Percentiles rank a stretch among this genome's conserved stretches.
Evolutionary conservation across 1,140 invertebrate species (phyloP).

Genomic region (Drosophila pallidifrons): DNA sequence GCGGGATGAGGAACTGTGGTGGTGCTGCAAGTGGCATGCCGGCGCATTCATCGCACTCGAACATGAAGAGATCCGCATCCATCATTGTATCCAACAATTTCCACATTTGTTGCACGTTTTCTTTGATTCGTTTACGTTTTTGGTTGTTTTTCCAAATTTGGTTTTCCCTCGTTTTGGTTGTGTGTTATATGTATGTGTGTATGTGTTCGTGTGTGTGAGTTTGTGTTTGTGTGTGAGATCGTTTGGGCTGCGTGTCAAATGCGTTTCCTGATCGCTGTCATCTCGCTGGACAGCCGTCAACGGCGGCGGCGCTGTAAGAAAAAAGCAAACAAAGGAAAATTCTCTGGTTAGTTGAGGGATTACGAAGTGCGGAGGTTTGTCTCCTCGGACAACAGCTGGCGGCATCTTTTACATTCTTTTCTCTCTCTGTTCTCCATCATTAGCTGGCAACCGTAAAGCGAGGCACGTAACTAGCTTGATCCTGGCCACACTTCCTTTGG

Average conservation of each 20-base stretch:
- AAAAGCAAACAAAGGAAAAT: constrained; percentile 20
- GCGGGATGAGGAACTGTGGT: constrained; percentile 87
- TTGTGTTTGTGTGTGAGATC: constrained; percentile 31
- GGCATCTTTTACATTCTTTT: constrained; percentile 11
- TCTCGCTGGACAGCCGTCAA: constrained; percentile 68
- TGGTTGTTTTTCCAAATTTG: constrained; percentile 14
- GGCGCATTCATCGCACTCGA: constrained; percentile 86
- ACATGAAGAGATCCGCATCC: constrained; percentile 75
- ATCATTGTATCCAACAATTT: constrained; percentile 77
- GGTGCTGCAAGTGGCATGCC: constrained; percentile 87
- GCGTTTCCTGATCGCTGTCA: constrained; percentile 71
- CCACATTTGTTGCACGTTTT: constrained; percentile 71
- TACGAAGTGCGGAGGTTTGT: constrained; percentile 24
- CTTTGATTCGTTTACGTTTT: constrained; percentile 7
- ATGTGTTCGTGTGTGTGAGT: constrained; percentile 16
- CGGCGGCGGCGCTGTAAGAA: constrained; percentile 68
- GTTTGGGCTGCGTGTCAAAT: constrained; percentile 68
- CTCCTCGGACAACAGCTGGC: constrained; percentile 34
- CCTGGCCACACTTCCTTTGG: constrained; percentile 54
- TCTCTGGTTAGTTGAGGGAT: constrained; percentile 48
- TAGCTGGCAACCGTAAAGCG: constrained; percentile 59
- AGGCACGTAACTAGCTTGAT: constrained; percentile 70
- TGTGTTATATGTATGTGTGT: constrained; percentile 10
- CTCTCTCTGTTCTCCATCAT: constrained; percentile 24
- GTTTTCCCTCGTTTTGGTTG: neutral